Conservation (phyloP, 2,888 invertebrate species). For the Eugnorisma glareosa region DNA sequence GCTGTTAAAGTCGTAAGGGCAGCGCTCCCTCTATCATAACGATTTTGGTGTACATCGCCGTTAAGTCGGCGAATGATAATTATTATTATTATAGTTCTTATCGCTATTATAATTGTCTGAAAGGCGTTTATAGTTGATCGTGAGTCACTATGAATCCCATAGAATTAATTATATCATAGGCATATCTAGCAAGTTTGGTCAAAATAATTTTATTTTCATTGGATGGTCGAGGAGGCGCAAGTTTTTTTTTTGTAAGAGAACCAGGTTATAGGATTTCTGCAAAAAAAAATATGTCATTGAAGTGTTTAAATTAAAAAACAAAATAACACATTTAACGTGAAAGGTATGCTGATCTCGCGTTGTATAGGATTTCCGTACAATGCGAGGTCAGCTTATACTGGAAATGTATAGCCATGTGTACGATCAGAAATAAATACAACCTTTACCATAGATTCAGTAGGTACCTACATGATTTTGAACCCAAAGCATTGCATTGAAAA, state of each 20-base stretch:
- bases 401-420: too few relatives aligned
- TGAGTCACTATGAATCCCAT: background rate
- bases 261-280: background rate
- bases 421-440: background rate
- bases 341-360: too few relatives aligned
- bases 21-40: conserved; percentile 52
- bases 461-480: too few relatives aligned
- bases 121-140: conserved; percentile 13
- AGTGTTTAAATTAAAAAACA: background rate
- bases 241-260: conserved; percentile 2
- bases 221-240: background rate
- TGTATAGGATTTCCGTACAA: too few relatives aligned
- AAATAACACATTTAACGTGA: background rate
- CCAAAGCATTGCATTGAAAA: background rate
- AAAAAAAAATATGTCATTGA: background rate
- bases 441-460: background rate
- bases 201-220: background rate
- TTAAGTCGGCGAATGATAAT: conserved; percentile 29
- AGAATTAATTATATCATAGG: background rate
- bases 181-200: background rate
- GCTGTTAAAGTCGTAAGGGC: conserved; percentile 55
- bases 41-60: conserved; percentile 39
- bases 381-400: too few relatives aligned
- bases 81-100: conserved; percentile 29
- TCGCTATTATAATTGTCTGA: conserved; percentile 14